Base-by-base conservation (phyloP, 2,113 vertebrate species). In the Sylvietta virens region DNA sequence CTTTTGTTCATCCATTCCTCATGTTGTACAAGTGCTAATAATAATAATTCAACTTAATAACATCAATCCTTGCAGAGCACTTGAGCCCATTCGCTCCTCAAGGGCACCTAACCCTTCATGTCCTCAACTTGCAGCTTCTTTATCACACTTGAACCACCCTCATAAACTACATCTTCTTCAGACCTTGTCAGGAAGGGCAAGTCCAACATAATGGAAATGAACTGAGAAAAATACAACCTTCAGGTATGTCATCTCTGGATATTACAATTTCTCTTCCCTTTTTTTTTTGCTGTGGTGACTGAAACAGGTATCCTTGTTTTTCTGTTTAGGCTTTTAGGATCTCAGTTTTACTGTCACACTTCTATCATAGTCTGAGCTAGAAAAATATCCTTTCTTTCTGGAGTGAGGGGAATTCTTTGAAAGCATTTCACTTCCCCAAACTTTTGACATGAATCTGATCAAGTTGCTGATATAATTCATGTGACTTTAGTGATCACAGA, bases 21-120 rank as follows among this genome's bases (percentile, higher is more conserved):
- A 76, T 94, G 30, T 97, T 97, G 86, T 97, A 96, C 95, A 98
- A 98, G 92, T 92, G 95, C 78, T 98, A 98, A 97, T 97, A 98
- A 98, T 97, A 97, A 98, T 98, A 98, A 98, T 97, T 98, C 96
- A 97, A 94, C 96, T 98, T 98, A 98, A 98, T 98, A 96, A 95
- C 95, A 97, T 97, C 86, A 95, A 94, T 97, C 90, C 84, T 96
- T 92, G 74, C 96, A 92, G 80, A 96, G 81, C 93, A 93, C 92
- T 97, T 80, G 67, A 98, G 96, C 92, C 97, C 94, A 98, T 98
- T 95, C 53, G 0, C 82, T 97, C 79, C 85, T 98, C 97, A 98
- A 98, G 98, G 97, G 90, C 97, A 97, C 86, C 96, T 95, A 97
- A 96, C 94, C 95, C 93, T 97, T 97, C 95, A 90, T 3, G 1